A percentile compares a stretch with the other conserved stretches of the same genome.
These are phyloP conservation scores for Notoglanidium macrostoma DNA, from an alignment of 2,797 vertebrate genomes.

Conservation along the genomic window DNA sequence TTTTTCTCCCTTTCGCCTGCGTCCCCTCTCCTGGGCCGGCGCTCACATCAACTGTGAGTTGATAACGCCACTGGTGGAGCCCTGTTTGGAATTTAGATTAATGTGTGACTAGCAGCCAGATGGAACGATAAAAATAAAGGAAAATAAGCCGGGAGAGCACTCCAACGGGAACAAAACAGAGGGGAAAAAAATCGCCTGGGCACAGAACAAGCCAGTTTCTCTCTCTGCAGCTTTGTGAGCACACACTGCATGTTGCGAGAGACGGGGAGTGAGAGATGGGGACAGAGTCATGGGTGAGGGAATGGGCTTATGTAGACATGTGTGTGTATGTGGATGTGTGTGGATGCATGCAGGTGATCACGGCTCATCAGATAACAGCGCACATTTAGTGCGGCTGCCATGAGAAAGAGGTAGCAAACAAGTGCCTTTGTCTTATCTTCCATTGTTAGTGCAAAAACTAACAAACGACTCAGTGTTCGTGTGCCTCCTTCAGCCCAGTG, in stretches of 20 bases:
- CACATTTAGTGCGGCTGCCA: conserved; percentile 67
- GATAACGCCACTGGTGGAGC: conserved; percentile 60
- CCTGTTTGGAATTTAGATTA: conserved; percentile 66
- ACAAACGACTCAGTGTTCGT: conserved; percentile 38
- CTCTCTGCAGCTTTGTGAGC: conserved; percentile 25
- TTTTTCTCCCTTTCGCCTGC: conserved; percentile 71
- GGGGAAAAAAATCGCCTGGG: conserved; percentile 41
- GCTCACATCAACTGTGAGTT: conserved; percentile 59
- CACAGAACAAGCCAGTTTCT: conserved; percentile 40
- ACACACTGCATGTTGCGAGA: conserved; percentile 4
- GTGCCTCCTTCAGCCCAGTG: conserved; percentile 20
- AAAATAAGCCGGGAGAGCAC: conserved; percentile 60
- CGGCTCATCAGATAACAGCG: conserved; percentile 68
- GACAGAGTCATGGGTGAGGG: conserved; percentile 50
- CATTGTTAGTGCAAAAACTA: conserved; percentile 55
- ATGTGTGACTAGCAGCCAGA: conserved; percentile 63
- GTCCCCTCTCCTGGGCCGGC: conserved; percentile 59
- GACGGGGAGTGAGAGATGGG: conserved; percentile 21
- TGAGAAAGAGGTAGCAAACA: conserved; percentile 68
- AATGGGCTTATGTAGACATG: conserved; percentile 32
- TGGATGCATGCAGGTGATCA: conserved; percentile 49
- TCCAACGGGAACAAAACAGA: conserved; percentile 55
- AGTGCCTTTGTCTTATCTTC: conserved; percentile 72
- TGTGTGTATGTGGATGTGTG: conserved; percentile 31
- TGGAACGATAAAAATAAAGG: conserved; percentile 61